Evolutionary conservation across 2,888 invertebrate genomes (phyloP), one percentile per base, ranked within the genome.

Genomic region (Eretmocerus hayati): DNA sequence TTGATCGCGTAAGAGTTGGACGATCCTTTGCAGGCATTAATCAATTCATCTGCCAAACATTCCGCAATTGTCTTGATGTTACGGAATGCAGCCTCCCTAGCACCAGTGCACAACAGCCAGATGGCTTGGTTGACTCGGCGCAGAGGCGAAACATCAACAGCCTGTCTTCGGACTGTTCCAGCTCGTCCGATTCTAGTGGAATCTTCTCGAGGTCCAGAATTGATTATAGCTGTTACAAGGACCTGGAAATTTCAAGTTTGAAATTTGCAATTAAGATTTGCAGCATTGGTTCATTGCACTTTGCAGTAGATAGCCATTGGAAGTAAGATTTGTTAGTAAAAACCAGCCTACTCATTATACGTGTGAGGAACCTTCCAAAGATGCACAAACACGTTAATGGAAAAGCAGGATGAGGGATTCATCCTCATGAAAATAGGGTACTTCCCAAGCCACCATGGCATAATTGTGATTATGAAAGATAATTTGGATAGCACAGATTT

Each of bases 41-140:
- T 99, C 50, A 99, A 85, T 76, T 99, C 99, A 81, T 99, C 99
- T 71, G 99, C 97, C 66, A 99, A 81, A 75, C 99, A 99, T 75
- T 99, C 99, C 53, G 99, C 97, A 69, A 99, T 99, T 42, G 96
- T 96, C 77, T 99, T 99, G 72, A 99, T 97, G 78, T 99, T 99
- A 69, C 99, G 86, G 85, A 99, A 99, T 42, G 99, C 92, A 55
- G 99, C 95, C 76, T 99, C 97, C 62, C 99, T 86, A 42, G 99
- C 96, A 57, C 99, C 99, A 44, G 97, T 99, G 76, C 97, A 97
- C 69, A 99, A 75, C 67, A 99, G 79, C 96, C 96, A 99, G 73
- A 99, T 96, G 42, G 99, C 99, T 66, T 97, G 97, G 79, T 99
- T 99, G 16, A 99, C 99, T 71, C 99, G 84, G 62, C 99, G 83